These are phyloP conservation scores for Capromys pilorides DNA, from an alignment of 2,797 vertebrate genomes.

Conservation along the genomic window DNA sequence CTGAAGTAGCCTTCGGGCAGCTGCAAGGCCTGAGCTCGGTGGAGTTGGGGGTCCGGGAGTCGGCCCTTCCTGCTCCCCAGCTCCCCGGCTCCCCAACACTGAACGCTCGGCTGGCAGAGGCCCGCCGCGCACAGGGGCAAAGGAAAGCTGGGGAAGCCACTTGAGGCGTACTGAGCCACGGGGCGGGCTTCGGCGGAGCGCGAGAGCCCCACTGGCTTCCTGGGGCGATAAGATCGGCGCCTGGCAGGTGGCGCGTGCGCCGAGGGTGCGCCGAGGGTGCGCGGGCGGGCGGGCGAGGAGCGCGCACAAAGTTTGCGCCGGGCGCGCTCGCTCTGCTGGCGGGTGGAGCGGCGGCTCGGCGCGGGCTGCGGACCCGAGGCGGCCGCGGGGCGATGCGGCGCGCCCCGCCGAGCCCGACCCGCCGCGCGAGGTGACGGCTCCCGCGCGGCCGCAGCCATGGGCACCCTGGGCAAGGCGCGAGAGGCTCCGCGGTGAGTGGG, in stretches of 20 bases:
- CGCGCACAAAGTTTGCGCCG: background rate
- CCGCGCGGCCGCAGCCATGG: slow-evolving; percentile 78
- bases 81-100: background rate
- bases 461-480: slow-evolving; percentile 79
- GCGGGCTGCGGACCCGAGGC: slow-evolving; percentile 54
- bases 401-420: slow-evolving; percentile 47
- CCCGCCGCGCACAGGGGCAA: background rate
- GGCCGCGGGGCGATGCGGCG: slow-evolving; percentile 24
- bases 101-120: background rate
- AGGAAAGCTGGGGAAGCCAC: background rate
- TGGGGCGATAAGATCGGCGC: slow-evolving; percentile 52
- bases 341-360: background rate
- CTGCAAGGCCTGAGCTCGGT: background rate
- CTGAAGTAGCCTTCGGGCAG: background rate
- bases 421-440: slow-evolving; percentile 63
- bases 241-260: slow-evolving; percentile 69
- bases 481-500: slow-evolving; percentile 75
- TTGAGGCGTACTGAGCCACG: background rate
- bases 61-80: background rate
- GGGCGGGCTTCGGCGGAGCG: slow-evolving; percentile 56
- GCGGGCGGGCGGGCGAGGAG: slow-evolving; percentile 26
- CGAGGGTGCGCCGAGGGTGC: slow-evolving; percentile 20
- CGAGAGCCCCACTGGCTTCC: slow-evolving; percentile 52
- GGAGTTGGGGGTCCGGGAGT: background rate
- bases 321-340: background rate